Base-by-base conservation (phyloP, 2,888 invertebrate species). In the Baronia brevicornis region DNA sequence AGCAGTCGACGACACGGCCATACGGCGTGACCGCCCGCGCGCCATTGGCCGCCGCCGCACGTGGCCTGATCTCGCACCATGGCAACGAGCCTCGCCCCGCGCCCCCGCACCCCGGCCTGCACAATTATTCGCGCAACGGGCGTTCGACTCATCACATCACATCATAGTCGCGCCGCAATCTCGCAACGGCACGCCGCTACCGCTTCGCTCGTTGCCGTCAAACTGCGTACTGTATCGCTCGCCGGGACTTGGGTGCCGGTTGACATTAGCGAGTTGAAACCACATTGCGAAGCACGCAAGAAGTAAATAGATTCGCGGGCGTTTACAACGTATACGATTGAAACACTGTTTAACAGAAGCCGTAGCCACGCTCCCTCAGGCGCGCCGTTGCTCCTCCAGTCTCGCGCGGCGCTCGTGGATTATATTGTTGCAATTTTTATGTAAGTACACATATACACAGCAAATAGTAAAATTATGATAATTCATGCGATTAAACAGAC, bases 31-130 rank as follows among this genome's bases (percentile, higher is more conserved):
- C 37, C 39, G 34, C 39, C 19, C 27, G 33, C 23, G 28, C 31
- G 41, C 36, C 45, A 41, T 30, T 41, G 38, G 43, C 46, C 44
- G 53, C 37, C 26, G 42, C 47, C 49, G 82, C 87, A 87, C 89
- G 88, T 90, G 90, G 90, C 89, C 89, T 89, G 90, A 90, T 88
- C 88, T 89, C 88, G 88, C 87, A 88, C 90, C 89, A 90, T 88
- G 87, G 88, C 87, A 80, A 82, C 84, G 67, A 53, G 54, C 56
- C 48, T 36, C 48, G 47, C 29, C 31, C 44, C 41, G 48, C 47
- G 38, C 46, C 51, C 42, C 45, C 50, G 37, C 46, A 29, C 42
- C 40, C 29, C 39, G 41, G 43, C 39, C 41, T 41, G 26, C 32
- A 34, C 26, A 33, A 24, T 36, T 26, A 34, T 40, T 29, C 41